phyloP scores from a whole-genome alignment of 1,140 invertebrate species.

The Drosophila sproati region DNA sequence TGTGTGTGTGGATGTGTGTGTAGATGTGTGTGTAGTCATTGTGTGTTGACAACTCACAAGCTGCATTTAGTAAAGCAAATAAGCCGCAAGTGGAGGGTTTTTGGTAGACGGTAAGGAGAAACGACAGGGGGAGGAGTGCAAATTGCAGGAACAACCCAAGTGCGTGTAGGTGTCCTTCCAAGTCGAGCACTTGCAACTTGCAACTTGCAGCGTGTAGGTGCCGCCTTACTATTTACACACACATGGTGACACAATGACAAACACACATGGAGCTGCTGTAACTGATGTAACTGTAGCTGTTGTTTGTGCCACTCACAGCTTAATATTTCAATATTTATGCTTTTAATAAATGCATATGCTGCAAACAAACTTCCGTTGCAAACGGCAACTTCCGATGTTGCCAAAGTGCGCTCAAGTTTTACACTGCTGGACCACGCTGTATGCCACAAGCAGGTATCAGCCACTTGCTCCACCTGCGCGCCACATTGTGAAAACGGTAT shows the following conservation, averaged over 20 bases:
- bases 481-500: conserved; percentile 4
- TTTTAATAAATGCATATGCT: conserved; percentile 82
- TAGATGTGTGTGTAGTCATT: conserved; percentile 27
- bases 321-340: conserved; percentile 84
- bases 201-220: conserved; percentile 22
- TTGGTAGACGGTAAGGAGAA: neutral
- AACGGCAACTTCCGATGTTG: conserved; percentile 51
- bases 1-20: neutral
- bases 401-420: conserved; percentile 43
- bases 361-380: conserved; percentile 73
- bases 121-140: conserved; percentile 38
- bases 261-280: neutral
- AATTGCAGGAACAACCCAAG: conserved; percentile 47
- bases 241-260: neutral
- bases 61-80: conserved; percentile 82
- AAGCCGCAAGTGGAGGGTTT: conserved; percentile 36
- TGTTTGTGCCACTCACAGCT: conserved; percentile 80
- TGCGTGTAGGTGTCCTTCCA: conserved; percentile 11
- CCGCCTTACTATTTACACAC: conserved; percentile 20
- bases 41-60: conserved; percentile 77
- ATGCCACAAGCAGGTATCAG: conserved; percentile 22
- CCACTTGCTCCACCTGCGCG: too few species aligned
- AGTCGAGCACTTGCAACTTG: conserved; percentile 20
- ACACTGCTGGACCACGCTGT: conserved; percentile 19
- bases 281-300: conserved; percentile 23